A percentile compares a stretch with the other conserved stretches of the same genome.
Evolutionary conservation across 2,888 invertebrate genomes (phyloP).

Genomic region (Pilophorus perplexus): DNA sequence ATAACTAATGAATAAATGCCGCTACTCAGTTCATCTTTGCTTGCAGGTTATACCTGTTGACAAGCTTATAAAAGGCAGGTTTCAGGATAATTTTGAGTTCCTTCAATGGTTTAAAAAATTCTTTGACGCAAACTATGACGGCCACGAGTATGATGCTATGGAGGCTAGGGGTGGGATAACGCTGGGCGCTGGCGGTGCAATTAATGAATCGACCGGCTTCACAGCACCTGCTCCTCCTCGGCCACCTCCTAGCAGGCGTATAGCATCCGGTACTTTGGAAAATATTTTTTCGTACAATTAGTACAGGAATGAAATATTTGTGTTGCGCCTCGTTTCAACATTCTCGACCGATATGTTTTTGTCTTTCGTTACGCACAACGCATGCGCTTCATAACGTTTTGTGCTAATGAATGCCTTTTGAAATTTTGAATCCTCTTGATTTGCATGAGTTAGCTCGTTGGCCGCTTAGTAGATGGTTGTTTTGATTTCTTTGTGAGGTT

Average conservation of each 20-base stretch:
- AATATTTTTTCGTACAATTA: no score
- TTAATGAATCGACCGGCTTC: conserved; percentile 56
- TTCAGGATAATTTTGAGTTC: conserved; percentile 99
- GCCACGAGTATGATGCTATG: conserved; percentile 90
- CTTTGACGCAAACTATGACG: conserved; percentile 99
- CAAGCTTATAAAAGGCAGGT: conserved; percentile 97
- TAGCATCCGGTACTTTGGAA: conserved; percentile 43
- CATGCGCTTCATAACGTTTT: no score
- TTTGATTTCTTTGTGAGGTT: no score
- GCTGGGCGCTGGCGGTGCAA: conserved; percentile 69
- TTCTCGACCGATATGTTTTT: no score
- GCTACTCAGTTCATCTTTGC: conserved; percentile 25
- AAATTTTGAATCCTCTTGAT: no score
- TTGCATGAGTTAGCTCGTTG: no score
- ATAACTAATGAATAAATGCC: no score
- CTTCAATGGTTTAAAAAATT: conserved; percentile 99
- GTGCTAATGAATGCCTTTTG: no score
- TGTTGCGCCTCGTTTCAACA: no score
- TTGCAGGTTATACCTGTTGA: conserved; percentile 97
- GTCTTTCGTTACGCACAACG: no score
- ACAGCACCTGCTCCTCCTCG: conserved; percentile 55
- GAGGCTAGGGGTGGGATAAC: conserved; percentile 80
- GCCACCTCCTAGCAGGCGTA: conserved; percentile 48
- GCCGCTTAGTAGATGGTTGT: no score
- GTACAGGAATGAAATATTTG: no score